These are phyloP conservation scores for Centroberyx gerrardi DNA, from an alignment of 2,797 vertebrate species.

Conservation along the genomic window DNA sequence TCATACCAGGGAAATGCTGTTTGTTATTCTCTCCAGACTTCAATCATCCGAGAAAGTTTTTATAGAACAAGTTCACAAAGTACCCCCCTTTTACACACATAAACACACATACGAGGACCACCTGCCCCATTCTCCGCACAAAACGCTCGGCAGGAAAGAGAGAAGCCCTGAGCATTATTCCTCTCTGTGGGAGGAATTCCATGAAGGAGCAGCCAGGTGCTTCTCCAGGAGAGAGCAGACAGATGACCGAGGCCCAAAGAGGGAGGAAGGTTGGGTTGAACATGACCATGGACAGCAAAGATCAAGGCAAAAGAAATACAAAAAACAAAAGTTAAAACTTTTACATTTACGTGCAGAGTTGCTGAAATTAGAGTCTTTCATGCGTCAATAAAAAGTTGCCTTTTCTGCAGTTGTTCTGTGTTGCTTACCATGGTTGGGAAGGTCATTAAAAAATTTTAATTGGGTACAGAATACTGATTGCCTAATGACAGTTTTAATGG, in stretches of 20 bases:
- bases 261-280: constrained; percentile 43
- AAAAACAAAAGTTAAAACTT: neutral
- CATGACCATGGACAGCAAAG: constrained; percentile 44
- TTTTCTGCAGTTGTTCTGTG: too few relatives aligned
- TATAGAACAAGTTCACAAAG: constrained; percentile 83
- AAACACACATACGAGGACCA: constrained; percentile 72
- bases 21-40: constrained; percentile 85
- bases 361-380: neutral
- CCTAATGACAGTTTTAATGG: too few relatives aligned
- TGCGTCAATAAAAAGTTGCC: too few relatives aligned
- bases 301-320: constrained; percentile 13
- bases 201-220: constrained; percentile 58
- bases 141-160: constrained; percentile 62
- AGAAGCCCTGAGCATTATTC: constrained; percentile 76
- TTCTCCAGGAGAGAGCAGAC: constrained; percentile 50
- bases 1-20: constrained; percentile 75
- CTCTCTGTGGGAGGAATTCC: constrained; percentile 83
- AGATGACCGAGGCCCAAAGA: constrained; percentile 49
- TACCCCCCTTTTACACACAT: constrained; percentile 69
- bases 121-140: constrained; percentile 62
- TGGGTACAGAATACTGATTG: too few relatives aligned
- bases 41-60: constrained; percentile 81
- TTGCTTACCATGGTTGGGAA: too few relatives aligned
- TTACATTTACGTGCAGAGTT: neutral
- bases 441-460: too few relatives aligned